A percentile compares a stretch with the other conserved stretches of the same genome.
phyloP scores from a whole-genome alignment of 2,888 invertebrate genomes.

The Himalopsyche japonica region DNA sequence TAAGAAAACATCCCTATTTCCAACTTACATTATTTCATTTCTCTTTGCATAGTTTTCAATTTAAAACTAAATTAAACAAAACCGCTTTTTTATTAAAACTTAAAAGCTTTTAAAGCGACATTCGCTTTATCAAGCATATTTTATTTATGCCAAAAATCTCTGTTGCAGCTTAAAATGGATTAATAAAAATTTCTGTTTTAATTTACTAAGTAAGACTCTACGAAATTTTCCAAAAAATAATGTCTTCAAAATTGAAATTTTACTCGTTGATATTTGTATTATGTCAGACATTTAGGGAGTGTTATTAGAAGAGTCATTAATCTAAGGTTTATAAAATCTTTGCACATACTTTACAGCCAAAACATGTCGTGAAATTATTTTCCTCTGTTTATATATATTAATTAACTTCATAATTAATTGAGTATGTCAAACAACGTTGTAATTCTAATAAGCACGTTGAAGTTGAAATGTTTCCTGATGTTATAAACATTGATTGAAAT shows the following conservation, averaged over 20 bases:
- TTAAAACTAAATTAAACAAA: not conserved
- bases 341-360: too few relatives aligned
- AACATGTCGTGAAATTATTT: too few relatives aligned
- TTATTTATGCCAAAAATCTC: not conserved
- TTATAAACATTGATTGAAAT: too few relatives aligned
- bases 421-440: too few relatives aligned
- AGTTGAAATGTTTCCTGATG: too few relatives aligned
- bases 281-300: too few relatives aligned
- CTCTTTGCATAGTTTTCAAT: not conserved
- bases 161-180: not conserved
- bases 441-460: too few relatives aligned
- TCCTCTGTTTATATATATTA: too few relatives aligned
- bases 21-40: not conserved
- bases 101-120: not conserved
- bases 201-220: not conserved
- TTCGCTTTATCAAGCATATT: not conserved
- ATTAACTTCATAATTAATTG: too few relatives aligned
- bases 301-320: too few relatives aligned
- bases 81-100: not conserved
- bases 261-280: not conserved
- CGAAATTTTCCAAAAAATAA: not conserved
- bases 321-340: too few relatives aligned
- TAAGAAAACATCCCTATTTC: not conserved
- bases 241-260: not conserved
- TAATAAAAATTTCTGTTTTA: not conserved